phyloP scores from a whole-genome alignment of 2,888 invertebrate species.

The Calameuta filiformis region DNA sequence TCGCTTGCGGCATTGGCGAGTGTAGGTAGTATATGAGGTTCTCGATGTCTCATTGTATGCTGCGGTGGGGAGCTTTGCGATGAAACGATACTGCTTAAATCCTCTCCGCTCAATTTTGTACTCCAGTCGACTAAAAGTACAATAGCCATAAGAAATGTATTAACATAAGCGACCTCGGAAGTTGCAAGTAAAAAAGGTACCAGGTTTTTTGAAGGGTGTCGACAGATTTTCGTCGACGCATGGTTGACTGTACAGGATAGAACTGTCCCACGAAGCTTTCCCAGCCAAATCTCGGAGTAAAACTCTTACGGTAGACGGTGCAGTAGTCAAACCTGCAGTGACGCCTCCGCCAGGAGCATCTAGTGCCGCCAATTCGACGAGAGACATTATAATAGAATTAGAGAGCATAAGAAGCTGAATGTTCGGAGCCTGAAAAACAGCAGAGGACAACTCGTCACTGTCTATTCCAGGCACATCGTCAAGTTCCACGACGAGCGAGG shows the following conservation, averaged over 20 bases:
- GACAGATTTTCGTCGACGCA: constrained; percentile 45
- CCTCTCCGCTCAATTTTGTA: constrained; percentile 43
- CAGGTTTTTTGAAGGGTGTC: constrained; percentile 39
- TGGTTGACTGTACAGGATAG: constrained; percentile 86
- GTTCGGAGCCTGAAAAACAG: constrained; percentile 87
- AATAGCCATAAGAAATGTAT: background rate
- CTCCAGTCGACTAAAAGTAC: constrained; percentile 40
- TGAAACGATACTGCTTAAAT: constrained; percentile 49
- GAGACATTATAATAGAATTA: constrained; percentile 84
- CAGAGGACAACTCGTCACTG: constrained; percentile 81
- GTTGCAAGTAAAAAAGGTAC: constrained; percentile 28
- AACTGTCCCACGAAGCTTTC: constrained; percentile 96
- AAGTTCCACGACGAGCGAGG: constrained; percentile 91
- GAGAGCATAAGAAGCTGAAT: constrained; percentile 86
- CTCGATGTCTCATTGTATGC: constrained; percentile 77
- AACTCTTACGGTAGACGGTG: constrained; percentile 75
- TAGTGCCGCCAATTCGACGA: constrained; percentile 88
- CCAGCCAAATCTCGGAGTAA: constrained; percentile 91
- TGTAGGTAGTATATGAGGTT: constrained; percentile 82
- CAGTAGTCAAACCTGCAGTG: constrained; percentile 67
- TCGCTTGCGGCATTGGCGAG: constrained; percentile 85
- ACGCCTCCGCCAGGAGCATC: constrained; percentile 83
- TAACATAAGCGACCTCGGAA: background rate
- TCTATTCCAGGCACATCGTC: constrained; percentile 85
- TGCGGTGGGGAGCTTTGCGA: constrained; percentile 71